Evolutionary conservation across 92 coral and sea anemone genomes (phyloP), one percentile per base, ranked within the genome.

Genomic region (Epizoanthus scotinus): DNA sequence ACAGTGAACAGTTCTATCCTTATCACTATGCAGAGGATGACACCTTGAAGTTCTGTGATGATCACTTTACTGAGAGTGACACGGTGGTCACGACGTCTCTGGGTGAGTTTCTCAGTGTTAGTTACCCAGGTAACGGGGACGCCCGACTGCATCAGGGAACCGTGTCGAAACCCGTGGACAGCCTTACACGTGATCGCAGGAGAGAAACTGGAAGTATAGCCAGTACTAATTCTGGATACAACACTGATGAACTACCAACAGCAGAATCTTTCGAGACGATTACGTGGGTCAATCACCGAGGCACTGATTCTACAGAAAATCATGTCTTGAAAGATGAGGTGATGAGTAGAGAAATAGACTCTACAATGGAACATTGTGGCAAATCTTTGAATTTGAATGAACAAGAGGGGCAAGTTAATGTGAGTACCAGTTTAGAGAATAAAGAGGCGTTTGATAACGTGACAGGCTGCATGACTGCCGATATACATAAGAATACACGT

Each of bases 51-150:
- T 73, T 73, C 61, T 8, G 21, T 34, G 79, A 73, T 10, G 67
- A 73, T 56, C 79, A 73, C 42, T 57, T 31, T 57, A 17, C 64
- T 1, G 31, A 34, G 18, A 24, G 27, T 29, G 54, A 57, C n/a
- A 28, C 79, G 13, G 79, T 73, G 58, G 44, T 73, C 14, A 25
- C 36, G 26, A 57, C 79, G 17, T 4, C 13, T 57, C 5, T 73
- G 34, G 79, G 79, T 17, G 79, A 73, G 6, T 73, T 73, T 55
- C 28, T 73, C 59, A 56, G 52, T 5, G 59, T 73, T 36, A 61
- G 36, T 58, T 29, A 31, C 15, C 52, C 38, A n/a, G 20, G 15
- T n/a, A 29, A 17, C 20, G 1, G 9, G 12, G 14, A 57, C 52
- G n/a, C 28, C 20, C n/a, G 14, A 12, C 79, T n/a, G 26, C 65